Evolutionary conservation across 2,113 vertebrate genomes (phyloP).

Genomic region (Capra hircus): DNA sequence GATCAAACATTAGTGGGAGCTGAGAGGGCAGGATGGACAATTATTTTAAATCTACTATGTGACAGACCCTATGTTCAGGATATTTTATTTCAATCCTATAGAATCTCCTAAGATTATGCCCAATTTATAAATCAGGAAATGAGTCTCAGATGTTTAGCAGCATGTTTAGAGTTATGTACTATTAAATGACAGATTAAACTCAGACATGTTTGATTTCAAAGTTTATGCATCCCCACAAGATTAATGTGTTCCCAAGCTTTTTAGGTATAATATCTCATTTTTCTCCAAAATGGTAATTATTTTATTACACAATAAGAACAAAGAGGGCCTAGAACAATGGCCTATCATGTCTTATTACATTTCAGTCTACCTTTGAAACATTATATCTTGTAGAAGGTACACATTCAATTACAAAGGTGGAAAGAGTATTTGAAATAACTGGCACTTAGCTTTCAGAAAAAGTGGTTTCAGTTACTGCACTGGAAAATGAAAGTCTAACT

Average conservation of each 20-base stretch:
- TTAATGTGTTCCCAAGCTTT: background rate
- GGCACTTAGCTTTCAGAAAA: background rate
- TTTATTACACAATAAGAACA: background rate
- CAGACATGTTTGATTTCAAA: background rate
- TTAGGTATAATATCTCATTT: background rate
- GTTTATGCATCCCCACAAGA: background rate
- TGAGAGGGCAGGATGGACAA: background rate
- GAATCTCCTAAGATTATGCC: background rate
- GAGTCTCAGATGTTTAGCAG: background rate
- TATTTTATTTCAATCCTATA: conserved; percentile 3
- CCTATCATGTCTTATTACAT: background rate
- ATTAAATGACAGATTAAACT: background rate
- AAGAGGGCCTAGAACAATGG: background rate
- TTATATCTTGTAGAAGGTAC: background rate
- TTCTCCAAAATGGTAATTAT: background rate
- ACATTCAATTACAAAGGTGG: background rate
- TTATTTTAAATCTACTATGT: background rate
- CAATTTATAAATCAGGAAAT: conserved; percentile 11
- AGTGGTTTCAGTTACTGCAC: background rate
- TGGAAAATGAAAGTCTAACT: conserved; percentile 23
- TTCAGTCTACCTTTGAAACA: conserved; percentile 1
- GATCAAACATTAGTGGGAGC: background rate
- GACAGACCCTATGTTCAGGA: background rate
- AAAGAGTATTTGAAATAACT: conserved; percentile 35
- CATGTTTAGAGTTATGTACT: background rate